A percentile compares a stretch with the other conserved stretches of the same genome.
phyloP scores from a whole-genome alignment of 2,888 invertebrate species.

The Copidosoma aretas region DNA sequence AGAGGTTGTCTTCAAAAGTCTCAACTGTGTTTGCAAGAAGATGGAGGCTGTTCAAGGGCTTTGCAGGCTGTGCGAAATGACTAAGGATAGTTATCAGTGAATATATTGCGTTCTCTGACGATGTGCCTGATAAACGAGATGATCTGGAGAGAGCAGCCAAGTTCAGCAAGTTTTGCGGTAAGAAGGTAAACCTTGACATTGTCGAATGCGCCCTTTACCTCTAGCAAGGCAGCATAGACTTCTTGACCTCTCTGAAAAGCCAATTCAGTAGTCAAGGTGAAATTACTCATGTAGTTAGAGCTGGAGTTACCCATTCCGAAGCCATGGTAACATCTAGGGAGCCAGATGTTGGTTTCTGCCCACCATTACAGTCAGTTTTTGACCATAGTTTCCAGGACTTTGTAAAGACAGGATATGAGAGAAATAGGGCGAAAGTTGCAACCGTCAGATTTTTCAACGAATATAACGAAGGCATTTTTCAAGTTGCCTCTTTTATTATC shows the following conservation, averaged over 20 bases:
- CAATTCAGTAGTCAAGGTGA: background rate
- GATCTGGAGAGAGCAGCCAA: background rate
- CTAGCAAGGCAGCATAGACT: background rate
- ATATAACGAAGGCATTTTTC: background rate
- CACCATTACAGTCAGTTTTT: slow-evolving; percentile 12
- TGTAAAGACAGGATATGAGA: slow-evolving; percentile 4
- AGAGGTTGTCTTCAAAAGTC: background rate
- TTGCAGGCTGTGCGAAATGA: background rate
- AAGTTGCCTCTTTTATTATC: background rate
- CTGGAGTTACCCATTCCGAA: background rate
- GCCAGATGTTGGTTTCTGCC: background rate
- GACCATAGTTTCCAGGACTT: background rate
- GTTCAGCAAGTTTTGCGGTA: background rate
- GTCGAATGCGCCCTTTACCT: background rate
- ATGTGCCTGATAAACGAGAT: background rate
- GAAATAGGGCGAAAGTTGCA: background rate
- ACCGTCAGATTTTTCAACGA: background rate
- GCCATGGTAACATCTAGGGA: background rate
- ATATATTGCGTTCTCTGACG: no score
- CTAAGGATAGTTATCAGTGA: background rate
- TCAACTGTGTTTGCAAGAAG: background rate
- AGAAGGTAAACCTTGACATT: background rate
- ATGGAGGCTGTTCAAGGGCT: background rate
- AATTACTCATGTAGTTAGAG: background rate
- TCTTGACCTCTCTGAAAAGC: background rate